These are phyloP conservation scores for Cosmia trapezina DNA, from an alignment of 2,888 invertebrate genomes.

Conservation along the genomic window DNA sequence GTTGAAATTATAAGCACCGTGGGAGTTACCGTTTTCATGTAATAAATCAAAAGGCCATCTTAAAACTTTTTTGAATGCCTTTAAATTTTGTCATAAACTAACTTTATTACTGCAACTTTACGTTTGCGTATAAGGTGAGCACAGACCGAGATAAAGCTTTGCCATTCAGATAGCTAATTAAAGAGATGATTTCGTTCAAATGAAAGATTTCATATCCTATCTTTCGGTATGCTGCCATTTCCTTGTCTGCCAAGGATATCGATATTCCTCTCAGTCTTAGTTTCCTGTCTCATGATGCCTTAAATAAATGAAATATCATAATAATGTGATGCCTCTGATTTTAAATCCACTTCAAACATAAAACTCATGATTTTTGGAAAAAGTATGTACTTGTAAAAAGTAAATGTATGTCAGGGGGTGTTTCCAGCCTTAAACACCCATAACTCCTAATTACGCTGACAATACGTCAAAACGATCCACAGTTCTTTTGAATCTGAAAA, in stretches of 20 bases:
- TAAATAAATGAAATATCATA: neutral
- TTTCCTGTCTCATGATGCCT: neutral
- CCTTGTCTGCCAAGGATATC: constrained; percentile 3
- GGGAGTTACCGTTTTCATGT: constrained; percentile 1
- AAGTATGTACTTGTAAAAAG: neutral
- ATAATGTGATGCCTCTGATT: neutral
- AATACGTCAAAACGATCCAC: constrained; percentile 65
- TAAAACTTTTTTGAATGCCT: constrained; percentile 34
- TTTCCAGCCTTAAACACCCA: constrained; percentile 61
- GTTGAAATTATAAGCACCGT: neutral
- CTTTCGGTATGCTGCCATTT: neutral
- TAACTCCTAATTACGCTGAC: constrained; percentile 72
- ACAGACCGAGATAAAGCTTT: neutral
- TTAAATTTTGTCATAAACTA: constrained; percentile 37
- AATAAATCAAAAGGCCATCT: constrained; percentile 38
- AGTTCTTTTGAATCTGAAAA: constrained; percentile 53
- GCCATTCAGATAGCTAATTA: neutral
- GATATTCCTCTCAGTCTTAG: neutral
- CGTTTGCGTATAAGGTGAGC: neutral
- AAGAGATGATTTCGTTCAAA: constrained; percentile 1
- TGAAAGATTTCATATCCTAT: neutral
- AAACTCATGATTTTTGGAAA: neutral
- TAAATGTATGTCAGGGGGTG: neutral
- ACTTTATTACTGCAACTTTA: constrained; percentile 55
- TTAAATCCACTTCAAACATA: neutral